These are phyloP conservation scores for Laodelphax striatellus DNA, from an alignment of 1,140 invertebrate genomes.

Conservation along the genomic window DNA sequence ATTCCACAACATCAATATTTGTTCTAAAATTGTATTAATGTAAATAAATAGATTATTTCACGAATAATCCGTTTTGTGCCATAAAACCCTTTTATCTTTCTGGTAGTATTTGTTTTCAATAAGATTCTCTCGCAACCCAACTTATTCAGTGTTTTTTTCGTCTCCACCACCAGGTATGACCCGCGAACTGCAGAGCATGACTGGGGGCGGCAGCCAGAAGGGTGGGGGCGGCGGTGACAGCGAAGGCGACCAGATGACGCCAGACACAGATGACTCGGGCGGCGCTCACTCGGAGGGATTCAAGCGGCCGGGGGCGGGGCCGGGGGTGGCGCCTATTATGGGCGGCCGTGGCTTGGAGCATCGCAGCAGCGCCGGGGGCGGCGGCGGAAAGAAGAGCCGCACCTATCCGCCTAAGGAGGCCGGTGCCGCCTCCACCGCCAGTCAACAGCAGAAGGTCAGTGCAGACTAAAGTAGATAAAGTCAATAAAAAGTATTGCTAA, in stretches of 20 bases:
- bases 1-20: no score
- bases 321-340: constrained; percentile 3
- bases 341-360: constrained; percentile 27
- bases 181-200: constrained; percentile 36
- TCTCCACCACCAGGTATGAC: constrained; percentile 35
- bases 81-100: no score
- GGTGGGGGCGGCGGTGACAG: constrained; percentile 33
- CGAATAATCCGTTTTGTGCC: no score
- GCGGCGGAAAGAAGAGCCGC: constrained; percentile 43
- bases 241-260: constrained; percentile 43
- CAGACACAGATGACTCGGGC: constrained; percentile 49
- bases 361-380: constrained; percentile 4
- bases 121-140: no score
- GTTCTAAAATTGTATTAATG: no score
- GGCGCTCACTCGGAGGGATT: constrained; percentile 36
- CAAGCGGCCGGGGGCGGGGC: constrained; percentile 18
- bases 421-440: neutral
- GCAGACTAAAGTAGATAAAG: no score
- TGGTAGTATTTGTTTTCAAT: no score
- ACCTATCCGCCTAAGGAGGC: constrained; percentile 39
- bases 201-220: constrained; percentile 31
- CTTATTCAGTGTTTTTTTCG: no score
- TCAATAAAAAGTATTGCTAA: no score
- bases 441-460: constrained; percentile 5
- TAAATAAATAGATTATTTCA: no score